Evolutionary conservation across 2,888 invertebrate genomes (phyloP), one percentile per base, ranked within the genome.

Genomic region (Bellardia pandia): DNA sequence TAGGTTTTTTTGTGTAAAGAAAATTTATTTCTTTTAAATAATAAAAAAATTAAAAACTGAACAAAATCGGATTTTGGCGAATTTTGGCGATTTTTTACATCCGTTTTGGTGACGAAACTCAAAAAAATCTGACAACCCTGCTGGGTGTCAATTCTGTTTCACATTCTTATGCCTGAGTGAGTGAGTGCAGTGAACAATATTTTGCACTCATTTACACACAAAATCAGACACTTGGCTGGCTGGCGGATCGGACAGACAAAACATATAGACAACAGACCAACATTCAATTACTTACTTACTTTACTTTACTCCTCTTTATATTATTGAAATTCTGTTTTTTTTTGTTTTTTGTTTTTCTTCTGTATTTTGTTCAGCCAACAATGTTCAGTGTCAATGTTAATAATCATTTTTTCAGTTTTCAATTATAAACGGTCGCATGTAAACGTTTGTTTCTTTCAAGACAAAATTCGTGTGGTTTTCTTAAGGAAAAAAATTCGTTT

Each of bases 401-500:
- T 87, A 87, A 85, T 78, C 40, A 87, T 85, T 87, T 71, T 81
- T 87, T 87, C 81, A 85, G 87, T 87, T 87, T 85, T 85, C 85
- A 85, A 86, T 87, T 87, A 74, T 80, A 75, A 74, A 85, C 87
- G 85, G 78, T 85, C 81, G 81, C 84, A 58, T 81, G 81, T 78
- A 75, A 85, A 85, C 85, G 87, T 81, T 85, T 74, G 16, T 51
- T 81, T 30, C 58, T 58, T 56, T 23, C 8, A 56, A 56, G 16
- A 56, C 16, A 56, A 56, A 23, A 23, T 3, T 23, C 23, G 23
- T 56, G 8, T 13, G 9, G 45, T 11, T 72, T 66, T 64, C 42
- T 37, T 40, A 4, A 75, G 60, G 45, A 6, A 75, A 72, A 77
- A 83, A 69, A 56, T 37, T 40, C 58, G 53, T 37, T 40, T 40